Base-by-base conservation (phyloP, 2,888 invertebrate genomes). In the Theretra japonica region DNA sequence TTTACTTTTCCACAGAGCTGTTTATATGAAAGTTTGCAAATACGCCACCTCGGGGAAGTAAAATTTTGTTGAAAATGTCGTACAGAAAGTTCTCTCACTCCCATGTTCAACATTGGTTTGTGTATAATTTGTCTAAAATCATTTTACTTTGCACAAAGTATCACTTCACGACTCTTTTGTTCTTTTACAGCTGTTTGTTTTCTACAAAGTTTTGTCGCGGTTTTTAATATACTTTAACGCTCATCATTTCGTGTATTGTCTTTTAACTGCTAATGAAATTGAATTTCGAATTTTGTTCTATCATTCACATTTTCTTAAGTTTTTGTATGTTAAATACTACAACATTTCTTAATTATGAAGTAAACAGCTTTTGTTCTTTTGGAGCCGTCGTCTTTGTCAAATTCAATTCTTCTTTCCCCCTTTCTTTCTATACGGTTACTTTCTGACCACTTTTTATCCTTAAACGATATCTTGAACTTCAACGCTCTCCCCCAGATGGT, bases 11-110 rank as follows among this genome's bases (percentile, higher is more conserved):
- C 82, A 77, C 83, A 82, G 86, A 88, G 87, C 86, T 88, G 90
- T 90, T 88, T 88, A 86, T 89, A 87, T 86, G 86, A 84, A 92
- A 92, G 87, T 93, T 91, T 82, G 85, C 82, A 86, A 87, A 86
- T 88, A 87, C 85, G 81, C 83, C 79, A 84, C 89, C 85, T 83
- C 82, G 79, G 84, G 83, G 88, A 85, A 83, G 84, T 85, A 83
- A 85, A 87, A 90, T 89, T 88, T 85, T 80, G 77, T 80, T 81
- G 82, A 86, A 88, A 88, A 85, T 86, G 83, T 78, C 82, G 82
- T 79, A 79, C 75, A 76, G 76, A 77, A 87, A 85, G 81, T 86
- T 86, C 77, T 77, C 81, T 76, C 78, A 79, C 81, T 83, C 80
- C 77, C 80, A 78, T 78, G 80, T 79, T 58, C 81, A 75, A 79